Base-by-base conservation (phyloP, 1,140 invertebrate species). In the Eupristina koningsbergeri region DNA sequence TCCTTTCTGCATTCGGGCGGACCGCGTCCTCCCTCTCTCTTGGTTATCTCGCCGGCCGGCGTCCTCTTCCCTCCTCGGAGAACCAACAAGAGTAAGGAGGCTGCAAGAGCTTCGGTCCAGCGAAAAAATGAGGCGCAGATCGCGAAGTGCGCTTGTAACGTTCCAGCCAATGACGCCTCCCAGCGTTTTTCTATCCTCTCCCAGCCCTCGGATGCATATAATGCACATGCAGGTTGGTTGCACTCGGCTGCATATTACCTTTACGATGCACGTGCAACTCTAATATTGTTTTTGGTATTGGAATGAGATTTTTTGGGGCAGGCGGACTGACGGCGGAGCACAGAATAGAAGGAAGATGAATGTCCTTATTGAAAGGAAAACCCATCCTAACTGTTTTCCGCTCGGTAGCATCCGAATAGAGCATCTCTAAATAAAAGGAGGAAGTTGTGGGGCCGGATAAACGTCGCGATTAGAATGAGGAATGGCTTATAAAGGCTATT, bases 381-480 rank as follows among this genome's bases (percentile, higher is more conserved):
- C 64, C 53, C 47, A n/a, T 47, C 15, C 6, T 31, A 29, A 22
- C 1, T 9, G 69, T n/a, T 26, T 71, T 13, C 9, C n/a, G 29
- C 26, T 29, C 13, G 8, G 45, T 47, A 53, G 45, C 47, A 11
- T 41, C 22, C 53, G 34, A 61, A 53, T 1, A 3, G n/a, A 26
- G 2, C 6, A 61, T 53, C 39, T 26, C 22, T 81, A 71, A 31
- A 81, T 69, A 58, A n/a, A 58, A 45, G 26, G 26, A 73, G 80
- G 69, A 74, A 81, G 69, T 81, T 29, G 34, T 41, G 74, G 31
- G 47, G 67, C 26, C 5, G 36, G 22, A 41, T 45, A 41, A 78
- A 61, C 61, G 61, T 64, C 39, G 53, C n/a, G 73, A 75, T 81
- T 81, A 81, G 58, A 81, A 63, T 75, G 53, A 81, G 47, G 39